phyloP scores from a whole-genome alignment of 2,797 vertebrate species.

The Semotilus atromaculatus region DNA sequence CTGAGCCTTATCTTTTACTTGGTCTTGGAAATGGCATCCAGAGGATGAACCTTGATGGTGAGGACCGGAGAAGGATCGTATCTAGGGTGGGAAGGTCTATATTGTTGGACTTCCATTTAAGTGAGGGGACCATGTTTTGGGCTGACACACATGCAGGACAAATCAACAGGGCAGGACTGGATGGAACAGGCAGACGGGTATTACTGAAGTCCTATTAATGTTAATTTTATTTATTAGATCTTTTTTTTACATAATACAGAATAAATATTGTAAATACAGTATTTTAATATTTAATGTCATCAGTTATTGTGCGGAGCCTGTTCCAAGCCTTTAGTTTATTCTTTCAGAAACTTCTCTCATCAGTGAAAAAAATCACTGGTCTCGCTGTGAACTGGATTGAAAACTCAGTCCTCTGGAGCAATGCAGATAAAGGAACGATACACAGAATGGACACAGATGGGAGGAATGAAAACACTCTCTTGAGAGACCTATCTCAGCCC shows the following conservation, averaged over 20 bases:
- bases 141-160: constrained; percentile 79
- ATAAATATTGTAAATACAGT: background rate
- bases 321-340: background rate
- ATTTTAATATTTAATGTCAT: background rate
- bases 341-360: constrained; percentile 82
- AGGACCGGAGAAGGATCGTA: constrained; percentile 78
- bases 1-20: constrained; percentile 87
- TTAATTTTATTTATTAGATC: background rate
- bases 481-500: constrained; percentile 79
- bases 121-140: constrained; percentile 87
- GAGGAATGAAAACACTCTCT: constrained; percentile 78
- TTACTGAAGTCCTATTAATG: background rate
- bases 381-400: constrained; percentile 91
- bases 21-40: constrained; percentile 85
- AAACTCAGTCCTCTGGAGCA: constrained; percentile 85
- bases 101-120: constrained; percentile 86
- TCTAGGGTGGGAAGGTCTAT: constrained; percentile 76
- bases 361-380: constrained; percentile 85
- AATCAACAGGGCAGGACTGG: constrained; percentile 84
- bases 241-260: background rate
- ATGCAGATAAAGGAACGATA: constrained; percentile 83
- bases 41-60: constrained; percentile 85
- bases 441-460: constrained; percentile 83
- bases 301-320: background rate
- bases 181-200: constrained; percentile 86